Evolutionary conservation across 1,140 invertebrate genomes (phyloP).

Genomic region (Anastatus disparis): DNA sequence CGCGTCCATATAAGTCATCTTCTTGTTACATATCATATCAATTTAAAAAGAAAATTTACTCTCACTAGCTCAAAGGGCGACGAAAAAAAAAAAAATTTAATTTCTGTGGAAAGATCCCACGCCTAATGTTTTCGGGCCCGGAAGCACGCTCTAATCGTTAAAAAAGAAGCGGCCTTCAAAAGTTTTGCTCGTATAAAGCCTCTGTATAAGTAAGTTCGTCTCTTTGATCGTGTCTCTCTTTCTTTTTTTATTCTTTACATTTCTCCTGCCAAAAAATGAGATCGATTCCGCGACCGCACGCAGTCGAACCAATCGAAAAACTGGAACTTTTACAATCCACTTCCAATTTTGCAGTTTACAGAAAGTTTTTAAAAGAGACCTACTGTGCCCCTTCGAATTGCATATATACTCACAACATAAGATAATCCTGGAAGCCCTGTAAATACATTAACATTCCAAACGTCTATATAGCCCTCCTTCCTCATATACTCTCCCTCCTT

Average conservation of each 20-base stretch:
- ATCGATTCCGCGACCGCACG: not conserved
- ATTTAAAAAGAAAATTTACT: constrained; percentile 5
- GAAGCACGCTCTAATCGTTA: constrained; percentile 1
- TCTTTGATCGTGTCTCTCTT: no score
- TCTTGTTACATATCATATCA: not conserved
- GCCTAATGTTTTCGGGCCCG: not conserved
- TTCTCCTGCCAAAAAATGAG: not conserved
- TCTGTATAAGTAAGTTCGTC: no score
- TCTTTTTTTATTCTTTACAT: not conserved
- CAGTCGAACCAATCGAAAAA: no score
- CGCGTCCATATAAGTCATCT: constrained; percentile 13
- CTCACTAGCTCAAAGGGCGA: not conserved
- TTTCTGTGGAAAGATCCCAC: not conserved
- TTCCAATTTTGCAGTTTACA: not conserved
- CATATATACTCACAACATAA: no score
- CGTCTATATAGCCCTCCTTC: not conserved
- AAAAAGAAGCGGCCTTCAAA: no score
- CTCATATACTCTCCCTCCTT: no score
- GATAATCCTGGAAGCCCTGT: constrained; percentile 36
- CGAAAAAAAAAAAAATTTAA: not conserved
- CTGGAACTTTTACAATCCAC: not conserved
- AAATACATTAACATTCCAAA: constrained; percentile 16
- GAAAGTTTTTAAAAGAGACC: not conserved
- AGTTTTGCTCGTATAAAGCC: no score
- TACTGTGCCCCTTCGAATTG: constrained; percentile 2